Conservation (phyloP, 2,888 invertebrate genomes). For the Merodon equestris region DNA sequence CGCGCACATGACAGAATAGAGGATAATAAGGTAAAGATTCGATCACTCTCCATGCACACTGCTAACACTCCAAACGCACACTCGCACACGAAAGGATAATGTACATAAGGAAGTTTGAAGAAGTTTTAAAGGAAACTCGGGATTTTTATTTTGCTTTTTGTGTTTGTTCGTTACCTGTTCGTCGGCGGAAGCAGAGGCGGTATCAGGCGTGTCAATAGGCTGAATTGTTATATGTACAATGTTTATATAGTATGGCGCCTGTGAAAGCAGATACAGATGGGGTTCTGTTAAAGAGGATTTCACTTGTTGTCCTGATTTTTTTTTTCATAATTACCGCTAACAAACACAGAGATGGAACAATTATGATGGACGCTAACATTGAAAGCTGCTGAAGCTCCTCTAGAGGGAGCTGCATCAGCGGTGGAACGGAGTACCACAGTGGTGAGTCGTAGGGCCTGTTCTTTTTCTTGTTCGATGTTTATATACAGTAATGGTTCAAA, state of each 20-base stretch:
- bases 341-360: neutral
- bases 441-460: neutral
- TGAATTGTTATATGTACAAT: slow-evolving; percentile 77
- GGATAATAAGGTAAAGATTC: slow-evolving; percentile 36
- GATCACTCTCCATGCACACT: slow-evolving; percentile 31
- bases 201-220: slow-evolving; percentile 72
- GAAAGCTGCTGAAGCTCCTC: too few relatives aligned
- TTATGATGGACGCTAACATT: neutral
- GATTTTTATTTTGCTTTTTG: slow-evolving; percentile 38
- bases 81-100: slow-evolving; percentile 18
- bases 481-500: too few relatives aligned
- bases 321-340: neutral
- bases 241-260: slow-evolving; percentile 75
- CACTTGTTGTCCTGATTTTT: slow-evolving; percentile 19
- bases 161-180: slow-evolving; percentile 63
- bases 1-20: slow-evolving; percentile 14
- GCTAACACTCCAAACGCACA: slow-evolving; percentile 34
- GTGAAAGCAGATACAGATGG: slow-evolving; percentile 71
- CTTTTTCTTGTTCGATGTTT: too few relatives aligned
- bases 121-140: too few relatives aligned
- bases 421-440: neutral
- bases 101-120: neutral
- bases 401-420: neutral
- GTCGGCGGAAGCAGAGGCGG: slow-evolving; percentile 61
- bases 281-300: slow-evolving; percentile 46